Evolutionary conservation across 1,140 invertebrate species (phyloP).

Genomic region (Acromyrmex charruanus): DNA sequence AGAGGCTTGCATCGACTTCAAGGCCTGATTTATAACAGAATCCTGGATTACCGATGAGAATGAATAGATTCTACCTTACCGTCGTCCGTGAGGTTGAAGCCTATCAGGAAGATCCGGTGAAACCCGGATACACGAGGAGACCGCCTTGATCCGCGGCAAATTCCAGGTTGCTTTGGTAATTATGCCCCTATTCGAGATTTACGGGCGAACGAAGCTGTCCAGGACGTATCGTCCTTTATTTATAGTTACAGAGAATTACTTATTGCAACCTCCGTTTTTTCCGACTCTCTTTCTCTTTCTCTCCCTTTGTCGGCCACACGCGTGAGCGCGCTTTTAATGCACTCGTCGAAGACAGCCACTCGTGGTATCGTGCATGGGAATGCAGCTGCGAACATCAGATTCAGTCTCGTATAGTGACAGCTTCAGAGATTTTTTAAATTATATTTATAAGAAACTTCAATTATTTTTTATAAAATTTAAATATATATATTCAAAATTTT

Average conservation of each 20-base stretch:
- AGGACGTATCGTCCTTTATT: constrained; percentile 76
- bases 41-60: constrained; percentile 78
- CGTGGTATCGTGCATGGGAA: constrained; percentile 26
- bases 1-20: background rate
- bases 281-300: background rate
- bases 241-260: constrained; percentile 77
- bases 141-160: constrained; percentile 72
- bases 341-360: constrained; percentile 55
- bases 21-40: constrained; percentile 76
- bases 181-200: constrained; percentile 78
- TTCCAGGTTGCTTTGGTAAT: constrained; percentile 78
- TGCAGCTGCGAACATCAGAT: background rate
- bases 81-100: constrained; percentile 66
- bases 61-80: constrained; percentile 74
- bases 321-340: constrained; percentile 67
- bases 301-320: constrained; percentile 37
- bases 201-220: constrained; percentile 69
- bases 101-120: background rate
- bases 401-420: constrained; percentile 10
- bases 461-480: background rate
- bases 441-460: background rate
- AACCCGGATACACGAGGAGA: constrained; percentile 22
- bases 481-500: background rate
- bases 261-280: constrained; percentile 29
- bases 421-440: background rate